phyloP scores from a whole-genome alignment of 37 sponge, comb jelly and placozoan species.

The Cliona cf. orientalis region DNA sequence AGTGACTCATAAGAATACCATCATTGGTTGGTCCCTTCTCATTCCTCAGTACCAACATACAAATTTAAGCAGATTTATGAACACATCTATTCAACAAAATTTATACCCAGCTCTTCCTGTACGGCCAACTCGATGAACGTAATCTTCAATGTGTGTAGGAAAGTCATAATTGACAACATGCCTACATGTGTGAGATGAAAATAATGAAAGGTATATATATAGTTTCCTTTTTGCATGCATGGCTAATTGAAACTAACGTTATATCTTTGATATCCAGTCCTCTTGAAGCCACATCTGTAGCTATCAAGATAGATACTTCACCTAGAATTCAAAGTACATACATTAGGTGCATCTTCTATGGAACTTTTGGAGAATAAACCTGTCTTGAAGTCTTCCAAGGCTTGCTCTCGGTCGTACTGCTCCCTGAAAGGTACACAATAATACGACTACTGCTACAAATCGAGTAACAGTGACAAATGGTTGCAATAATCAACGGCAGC shows the following conservation, averaged over 20 bases:
- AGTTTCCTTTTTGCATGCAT: too few relatives aligned
- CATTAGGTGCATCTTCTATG: not conserved
- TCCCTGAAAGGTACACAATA: conserved; percentile 70
- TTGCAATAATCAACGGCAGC: too few relatives aligned
- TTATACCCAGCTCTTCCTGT: conserved; percentile 96
- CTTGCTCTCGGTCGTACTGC: conserved; percentile 95
- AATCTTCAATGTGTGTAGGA: conserved; percentile 89
- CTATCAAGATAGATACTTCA: conserved; percentile 81
- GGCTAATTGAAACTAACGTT: conserved; percentile 87
- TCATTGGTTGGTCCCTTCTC: too few relatives aligned
- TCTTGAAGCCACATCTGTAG: conserved; percentile 98
- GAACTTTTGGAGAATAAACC: too few relatives aligned
- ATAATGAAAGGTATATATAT: not conserved
- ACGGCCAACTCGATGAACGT: conserved; percentile 95
- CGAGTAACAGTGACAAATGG: too few relatives aligned
- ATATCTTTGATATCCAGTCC: conserved; percentile 94
- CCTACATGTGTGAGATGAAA: conserved; percentile 23
- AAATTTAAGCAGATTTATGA: not conserved
- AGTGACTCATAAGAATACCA: too few relatives aligned
- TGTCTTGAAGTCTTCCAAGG: conserved; percentile 92
- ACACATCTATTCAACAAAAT: not conserved
- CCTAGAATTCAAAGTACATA: conserved; percentile 33
- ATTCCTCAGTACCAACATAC: conserved; percentile 1
- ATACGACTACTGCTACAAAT: too few relatives aligned
- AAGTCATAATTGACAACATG: conserved; percentile 97